These are phyloP conservation scores for Drosophila teissieri DNA, from an alignment of 1,140 invertebrate species.

Conservation along the genomic window DNA sequence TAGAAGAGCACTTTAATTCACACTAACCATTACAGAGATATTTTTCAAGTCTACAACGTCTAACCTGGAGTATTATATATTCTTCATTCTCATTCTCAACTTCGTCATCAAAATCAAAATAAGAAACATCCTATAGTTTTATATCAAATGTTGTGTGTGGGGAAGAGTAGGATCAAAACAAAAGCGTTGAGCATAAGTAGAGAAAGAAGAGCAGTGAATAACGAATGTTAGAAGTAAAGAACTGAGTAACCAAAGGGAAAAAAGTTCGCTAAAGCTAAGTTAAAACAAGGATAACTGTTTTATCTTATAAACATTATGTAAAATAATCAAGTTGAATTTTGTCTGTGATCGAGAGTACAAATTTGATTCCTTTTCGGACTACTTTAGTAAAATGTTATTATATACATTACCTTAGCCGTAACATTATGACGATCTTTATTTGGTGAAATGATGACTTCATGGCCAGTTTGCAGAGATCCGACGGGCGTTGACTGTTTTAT, in stretches of 20 bases:
- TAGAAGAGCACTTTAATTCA: constrained; percentile 33
- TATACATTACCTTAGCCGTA: constrained; percentile 90
- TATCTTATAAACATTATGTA: constrained; percentile 33
- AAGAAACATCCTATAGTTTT: constrained; percentile 71
- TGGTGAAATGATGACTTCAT: constrained; percentile 95
- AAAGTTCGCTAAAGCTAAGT: constrained; percentile 33
- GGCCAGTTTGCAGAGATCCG: constrained; percentile 94
- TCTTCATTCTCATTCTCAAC: constrained; percentile 80
- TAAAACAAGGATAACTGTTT: constrained; percentile 29
- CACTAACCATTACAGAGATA: constrained; percentile 56
- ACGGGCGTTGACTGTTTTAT: constrained; percentile 92
- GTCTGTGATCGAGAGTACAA: constrained; percentile 16
- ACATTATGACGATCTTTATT: constrained; percentile 93
- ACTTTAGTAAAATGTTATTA: constrained; percentile 36
- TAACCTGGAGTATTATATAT: constrained; percentile 84
- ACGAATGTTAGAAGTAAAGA: constrained; percentile 39
- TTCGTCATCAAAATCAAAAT: constrained; percentile 84
- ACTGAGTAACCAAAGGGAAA: constrained; percentile 25
- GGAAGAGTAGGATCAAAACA: constrained; percentile 40
- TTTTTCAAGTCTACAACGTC: constrained; percentile 60
- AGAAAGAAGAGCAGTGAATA: constrained; percentile 32
- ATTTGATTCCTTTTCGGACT: constrained; percentile 20
- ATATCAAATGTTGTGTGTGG: constrained; percentile 18
- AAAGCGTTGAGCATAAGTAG: constrained; percentile 36
- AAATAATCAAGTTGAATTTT: constrained; percentile 28